phyloP scores from a whole-genome alignment of 2,113 vertebrate species.

The Pao palembangensis region DNA sequence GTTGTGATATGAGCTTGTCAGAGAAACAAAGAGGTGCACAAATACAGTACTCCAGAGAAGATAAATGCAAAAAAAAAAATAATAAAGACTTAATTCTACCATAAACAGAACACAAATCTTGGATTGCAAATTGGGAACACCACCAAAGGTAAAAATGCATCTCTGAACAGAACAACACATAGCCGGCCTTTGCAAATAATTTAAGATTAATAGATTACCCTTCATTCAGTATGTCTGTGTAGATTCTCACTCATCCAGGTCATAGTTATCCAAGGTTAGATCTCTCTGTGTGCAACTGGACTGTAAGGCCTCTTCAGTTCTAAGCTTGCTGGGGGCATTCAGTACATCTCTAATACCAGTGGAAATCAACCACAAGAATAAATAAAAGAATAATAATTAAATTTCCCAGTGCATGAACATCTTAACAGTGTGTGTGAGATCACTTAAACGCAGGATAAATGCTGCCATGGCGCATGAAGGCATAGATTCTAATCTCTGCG shows the following conservation, averaged over 20 bases:
- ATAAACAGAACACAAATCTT: not conserved
- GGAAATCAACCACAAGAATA: not conserved
- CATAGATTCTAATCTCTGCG: not conserved
- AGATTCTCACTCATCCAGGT: too few species aligned
- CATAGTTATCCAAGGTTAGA: too few species aligned
- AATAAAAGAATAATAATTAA: not conserved
- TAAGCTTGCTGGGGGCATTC: too few species aligned
- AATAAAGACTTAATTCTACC: not conserved
- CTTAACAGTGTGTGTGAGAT: not conserved
- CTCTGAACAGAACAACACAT: not conserved
- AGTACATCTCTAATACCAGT: not conserved
- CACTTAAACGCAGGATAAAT: not conserved
- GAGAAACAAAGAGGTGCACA: not conserved
- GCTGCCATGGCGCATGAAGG: not conserved
- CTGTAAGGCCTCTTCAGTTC: too few species aligned
- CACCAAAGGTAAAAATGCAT: too few species aligned
- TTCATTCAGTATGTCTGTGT: too few species aligned
- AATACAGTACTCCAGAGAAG: not conserved
- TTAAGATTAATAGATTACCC: not conserved
- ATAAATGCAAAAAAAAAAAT: not conserved
- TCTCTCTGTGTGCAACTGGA: too few species aligned
- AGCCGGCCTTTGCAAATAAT: not conserved
- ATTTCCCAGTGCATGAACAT: conserved; percentile 8
- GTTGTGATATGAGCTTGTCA: conserved; percentile 3
- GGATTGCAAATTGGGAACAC: too few species aligned